Evolutionary conservation across 2,113 vertebrate genomes (phyloP).

Genomic region (Hemichromis elongatus): DNA sequence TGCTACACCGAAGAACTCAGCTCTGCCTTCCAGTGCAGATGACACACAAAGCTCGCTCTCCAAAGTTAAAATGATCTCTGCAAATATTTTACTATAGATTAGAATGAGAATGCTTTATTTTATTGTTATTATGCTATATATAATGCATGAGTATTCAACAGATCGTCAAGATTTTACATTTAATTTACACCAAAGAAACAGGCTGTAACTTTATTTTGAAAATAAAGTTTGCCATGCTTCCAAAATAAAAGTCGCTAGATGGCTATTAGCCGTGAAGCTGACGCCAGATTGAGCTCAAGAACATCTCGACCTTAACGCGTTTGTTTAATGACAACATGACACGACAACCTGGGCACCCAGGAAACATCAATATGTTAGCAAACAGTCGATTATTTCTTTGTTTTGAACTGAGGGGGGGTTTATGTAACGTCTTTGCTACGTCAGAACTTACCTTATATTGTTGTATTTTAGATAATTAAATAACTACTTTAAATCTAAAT

Average conservation of each 20-base stretch:
- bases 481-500: neutral
- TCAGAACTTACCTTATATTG: neutral
- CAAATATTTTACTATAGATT: neutral
- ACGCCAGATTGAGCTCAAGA: too few species aligned
- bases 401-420: neutral
- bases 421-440: neutral
- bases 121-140: neutral
- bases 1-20: neutral
- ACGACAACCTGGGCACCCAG: neutral
- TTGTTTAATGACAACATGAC: neutral
- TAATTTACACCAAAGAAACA: neutral
- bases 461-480: rapidly evolving
- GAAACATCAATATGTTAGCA: neutral
- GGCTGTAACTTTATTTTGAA: neutral
- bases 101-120: neutral
- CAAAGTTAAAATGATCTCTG: neutral
- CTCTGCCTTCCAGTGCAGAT: neutral
- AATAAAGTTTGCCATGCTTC: neutral
- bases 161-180: neutral
- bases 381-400: neutral
- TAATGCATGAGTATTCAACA: too few species aligned
- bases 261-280: neutral
- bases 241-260: neutral
- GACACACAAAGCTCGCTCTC: neutral
- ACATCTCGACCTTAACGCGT: neutral